Base-by-base conservation (phyloP, 2,888 invertebrate genomes). In the Ecliptopera silaceata region DNA sequence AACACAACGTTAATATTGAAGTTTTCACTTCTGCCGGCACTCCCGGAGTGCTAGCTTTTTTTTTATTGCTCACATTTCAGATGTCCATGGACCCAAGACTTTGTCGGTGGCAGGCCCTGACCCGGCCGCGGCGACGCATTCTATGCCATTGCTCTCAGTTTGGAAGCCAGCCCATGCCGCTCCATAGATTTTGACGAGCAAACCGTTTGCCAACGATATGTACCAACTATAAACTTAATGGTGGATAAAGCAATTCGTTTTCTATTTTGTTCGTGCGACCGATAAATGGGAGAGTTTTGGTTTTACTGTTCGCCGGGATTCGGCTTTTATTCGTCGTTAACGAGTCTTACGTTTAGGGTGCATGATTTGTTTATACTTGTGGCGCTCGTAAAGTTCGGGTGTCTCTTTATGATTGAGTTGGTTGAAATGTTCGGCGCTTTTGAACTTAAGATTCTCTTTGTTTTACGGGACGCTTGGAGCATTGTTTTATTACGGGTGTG, bases 181-280 rank as follows among this genome's bases (percentile, higher is more conserved):
- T 59, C 66, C 64, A 62, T 64, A 64, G 66, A 61, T 55, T 61
- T 59, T 61, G 64, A 66, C 63, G 60, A 62, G 64, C 56, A 3
- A 55, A 50, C 52, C 51, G 59, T 54, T 62, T 66, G 66, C 66
- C 66, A 66, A 64, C 61, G 55, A 61, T 61, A 63, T 64, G 66
- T 64, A 58, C 54, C 48, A 54, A 61, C 65, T 62, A 63, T 66
- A 66, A 64, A 63, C 43, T 52, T 61, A 66, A 66, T 66, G 61
- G 63, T 50, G 64, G 61, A 63, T 66, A 20, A 64, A 58, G 51
- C 61, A 38, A 57, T 66, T 61, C 54, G 59, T 66, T 63, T 66
- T 66, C 64, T 63, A 63, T 66, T 66, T 64, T 46, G 62, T 50
- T 46, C 43, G 52, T 26, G 44, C 22, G 54, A 56, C 53, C 61